These are phyloP conservation scores for Masnerella sp. DNA, from an alignment of 2,888 invertebrate species.

Conservation along the genomic window DNA sequence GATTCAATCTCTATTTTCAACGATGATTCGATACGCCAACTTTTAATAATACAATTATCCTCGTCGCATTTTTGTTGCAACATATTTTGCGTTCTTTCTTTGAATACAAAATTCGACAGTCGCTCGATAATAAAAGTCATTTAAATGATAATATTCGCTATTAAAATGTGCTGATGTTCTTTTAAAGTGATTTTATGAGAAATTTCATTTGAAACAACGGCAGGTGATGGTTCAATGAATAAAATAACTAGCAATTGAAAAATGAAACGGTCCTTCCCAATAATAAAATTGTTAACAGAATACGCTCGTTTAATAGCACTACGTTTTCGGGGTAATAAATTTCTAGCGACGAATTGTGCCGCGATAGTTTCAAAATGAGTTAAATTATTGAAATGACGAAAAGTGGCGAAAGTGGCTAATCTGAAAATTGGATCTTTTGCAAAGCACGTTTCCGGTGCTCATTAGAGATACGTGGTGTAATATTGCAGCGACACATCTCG, in stretches of 20 bases:
- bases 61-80: neutral
- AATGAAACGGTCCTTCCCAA: too few species aligned
- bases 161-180: neutral
- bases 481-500: slow-evolving; percentile 37
- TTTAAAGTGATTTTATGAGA: neutral
- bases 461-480: slow-evolving; percentile 48
- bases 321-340: too few species aligned
- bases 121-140: neutral
- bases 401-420: slow-evolving; percentile 1
- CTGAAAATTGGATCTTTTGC: slow-evolving; percentile 14
- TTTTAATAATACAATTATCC: slow-evolving; percentile 10
- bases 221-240: neutral
- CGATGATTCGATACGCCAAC: neutral
- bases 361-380: slow-evolving; percentile 2
- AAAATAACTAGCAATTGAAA: too few species aligned
- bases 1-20: slow-evolving; percentile 8
- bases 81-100: neutral
- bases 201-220: neutral
- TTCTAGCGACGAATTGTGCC: too few species aligned
- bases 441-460: slow-evolving; percentile 37
- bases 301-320: too few species aligned
- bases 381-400: neutral
- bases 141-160: neutral
- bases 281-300: too few species aligned
- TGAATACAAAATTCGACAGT: neutral